Percentiles rank a stretch among this genome's conserved stretches.
phyloP scores from a whole-genome alignment of 2,113 vertebrate genomes.

The Apistogramma diplotaenia region DNA sequence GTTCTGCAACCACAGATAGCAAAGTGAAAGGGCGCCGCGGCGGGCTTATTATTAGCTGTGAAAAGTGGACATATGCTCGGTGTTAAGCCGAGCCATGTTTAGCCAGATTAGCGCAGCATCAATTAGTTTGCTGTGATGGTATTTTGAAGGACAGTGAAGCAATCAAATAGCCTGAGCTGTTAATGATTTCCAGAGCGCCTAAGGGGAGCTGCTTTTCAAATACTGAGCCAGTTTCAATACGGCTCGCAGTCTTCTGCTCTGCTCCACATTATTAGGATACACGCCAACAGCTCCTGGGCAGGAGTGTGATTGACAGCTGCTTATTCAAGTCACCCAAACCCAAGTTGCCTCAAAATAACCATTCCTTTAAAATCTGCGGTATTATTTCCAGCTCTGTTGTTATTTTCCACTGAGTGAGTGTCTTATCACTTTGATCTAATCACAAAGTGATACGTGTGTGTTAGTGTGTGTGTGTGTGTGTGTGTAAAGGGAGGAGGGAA shows the following conservation, averaged over 20 bases:
- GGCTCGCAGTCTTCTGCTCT: conserved; percentile 8
- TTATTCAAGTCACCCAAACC: conserved; percentile 53
- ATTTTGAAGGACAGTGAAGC: conserved; percentile 63
- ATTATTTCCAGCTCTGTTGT: conserved; percentile 34
- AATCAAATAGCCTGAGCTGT: conserved; percentile 58
- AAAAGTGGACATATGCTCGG: conserved; percentile 59
- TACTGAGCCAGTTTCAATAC: conserved; percentile 26
- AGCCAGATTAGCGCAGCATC: conserved; percentile 56
- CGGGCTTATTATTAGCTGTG: conserved; percentile 20
- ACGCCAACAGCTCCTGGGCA: conserved; percentile 27
- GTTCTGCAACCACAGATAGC: not conserved
- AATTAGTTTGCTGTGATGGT: conserved; percentile 59
- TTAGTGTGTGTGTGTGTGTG: conserved; percentile 35
- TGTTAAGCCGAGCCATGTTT: conserved; percentile 48
- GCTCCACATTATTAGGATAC: not conserved
- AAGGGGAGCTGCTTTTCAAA: conserved; percentile 32
- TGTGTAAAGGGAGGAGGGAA: conserved; percentile 49
- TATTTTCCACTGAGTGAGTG: conserved; percentile 36
- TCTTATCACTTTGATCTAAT: conserved; percentile 64
- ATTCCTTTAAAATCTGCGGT: conserved; percentile 39
- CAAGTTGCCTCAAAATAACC: conserved; percentile 69
- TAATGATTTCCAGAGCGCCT: conserved; percentile 53
- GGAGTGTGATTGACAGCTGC: conserved; percentile 46
- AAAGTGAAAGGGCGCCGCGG: not conserved
- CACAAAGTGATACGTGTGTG: conserved; percentile 51